Percentiles rank a stretch among this genome's conserved stretches.
Evolutionary conservation across 2,888 invertebrate genomes (phyloP).

Genomic region (Criorhina ranunculi): DNA sequence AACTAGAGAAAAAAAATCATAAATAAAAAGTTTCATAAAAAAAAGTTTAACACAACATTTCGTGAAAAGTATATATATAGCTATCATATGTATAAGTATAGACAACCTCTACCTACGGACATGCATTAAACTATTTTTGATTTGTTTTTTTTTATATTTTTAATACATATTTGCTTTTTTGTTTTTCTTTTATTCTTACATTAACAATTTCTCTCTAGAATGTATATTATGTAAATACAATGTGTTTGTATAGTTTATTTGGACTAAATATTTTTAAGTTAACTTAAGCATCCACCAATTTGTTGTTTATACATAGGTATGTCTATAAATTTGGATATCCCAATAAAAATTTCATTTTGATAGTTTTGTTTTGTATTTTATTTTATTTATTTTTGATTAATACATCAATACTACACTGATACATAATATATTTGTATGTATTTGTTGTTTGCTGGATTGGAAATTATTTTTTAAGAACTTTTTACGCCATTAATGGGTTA

Average conservation of each 20-base stretch:
- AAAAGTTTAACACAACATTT: background rate
- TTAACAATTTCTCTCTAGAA: constrained; percentile 29
- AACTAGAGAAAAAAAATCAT: background rate
- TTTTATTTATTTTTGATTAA: constrained; percentile 33
- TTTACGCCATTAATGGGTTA: constrained; percentile 21
- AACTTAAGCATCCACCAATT: constrained; percentile 71
- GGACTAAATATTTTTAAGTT: constrained; percentile 51
- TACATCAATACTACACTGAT: constrained; percentile 55
- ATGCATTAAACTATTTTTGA: constrained; percentile 70
- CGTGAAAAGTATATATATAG: constrained; percentile 36
- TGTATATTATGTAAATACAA: constrained; percentile 56
- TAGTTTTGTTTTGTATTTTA: constrained; percentile 14
- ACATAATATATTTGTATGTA: background rate
- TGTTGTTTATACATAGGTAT: constrained; percentile 35
- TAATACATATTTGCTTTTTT: background rate
- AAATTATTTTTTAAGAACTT: constrained; percentile 18
- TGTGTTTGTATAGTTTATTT: constrained; percentile 41
- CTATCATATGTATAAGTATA: constrained; percentile 43
- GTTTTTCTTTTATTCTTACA: constrained; percentile 17
- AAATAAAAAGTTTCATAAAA: background rate
- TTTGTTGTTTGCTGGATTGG: constrained; percentile 15
- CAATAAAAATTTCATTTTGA: constrained; percentile 67
- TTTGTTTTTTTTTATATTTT: constrained; percentile 49
- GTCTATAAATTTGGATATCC: constrained; percentile 63
- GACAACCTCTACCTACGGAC: constrained; percentile 61